These are phyloP conservation scores for Elymnias hypermnestra DNA, from an alignment of 1,140 invertebrate species.

Conservation along the genomic window DNA sequence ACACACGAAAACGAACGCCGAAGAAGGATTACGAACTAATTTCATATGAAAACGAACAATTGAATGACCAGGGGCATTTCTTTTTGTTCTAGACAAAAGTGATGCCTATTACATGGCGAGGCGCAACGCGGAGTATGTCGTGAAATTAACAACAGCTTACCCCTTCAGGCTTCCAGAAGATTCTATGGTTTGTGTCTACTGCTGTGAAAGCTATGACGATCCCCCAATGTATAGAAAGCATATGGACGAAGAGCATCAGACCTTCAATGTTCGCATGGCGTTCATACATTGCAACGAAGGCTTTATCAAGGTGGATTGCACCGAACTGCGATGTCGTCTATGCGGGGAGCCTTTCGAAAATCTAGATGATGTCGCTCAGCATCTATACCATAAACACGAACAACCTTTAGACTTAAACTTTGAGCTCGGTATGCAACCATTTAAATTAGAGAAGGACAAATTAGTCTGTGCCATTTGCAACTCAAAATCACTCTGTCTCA, in stretches of 20 bases:
- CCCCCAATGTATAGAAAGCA: conserved; percentile 40
- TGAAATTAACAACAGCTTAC: conserved; percentile 52
- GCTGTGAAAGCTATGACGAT: conserved; percentile 44
- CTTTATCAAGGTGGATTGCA: conserved; percentile 50
- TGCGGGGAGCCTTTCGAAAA: conserved; percentile 34
- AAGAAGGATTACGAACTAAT: conserved; percentile 19
- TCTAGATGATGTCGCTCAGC: conserved; percentile 33
- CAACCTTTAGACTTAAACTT: conserved; percentile 30
- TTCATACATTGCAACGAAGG: conserved; percentile 43
- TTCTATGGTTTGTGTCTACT: conserved; percentile 54
- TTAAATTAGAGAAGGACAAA: conserved; percentile 40
- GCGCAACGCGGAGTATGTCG: conserved; percentile 54
- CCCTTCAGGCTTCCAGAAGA: conserved; percentile 57
- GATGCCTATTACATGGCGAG: conserved; percentile 48
- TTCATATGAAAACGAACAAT: conserved; percentile 21
- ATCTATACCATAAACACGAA: conserved; percentile 37
- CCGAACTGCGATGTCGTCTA: conserved; percentile 41
- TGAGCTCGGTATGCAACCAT: conserved; percentile 45
- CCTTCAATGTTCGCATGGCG: conserved; percentile 35
- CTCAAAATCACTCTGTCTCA: conserved; percentile 34
- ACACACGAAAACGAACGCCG: no score
- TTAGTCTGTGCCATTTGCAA: conserved; percentile 45
- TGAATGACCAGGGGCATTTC: conserved; percentile 51
- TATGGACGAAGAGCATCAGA: conserved; percentile 40
- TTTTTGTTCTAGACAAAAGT: conserved; percentile 64